A percentile compares a stretch with the other conserved stretches of the same genome.
Evolutionary conservation across 2,888 invertebrate species (phyloP).

Genomic region (Drosophila merina): DNA sequence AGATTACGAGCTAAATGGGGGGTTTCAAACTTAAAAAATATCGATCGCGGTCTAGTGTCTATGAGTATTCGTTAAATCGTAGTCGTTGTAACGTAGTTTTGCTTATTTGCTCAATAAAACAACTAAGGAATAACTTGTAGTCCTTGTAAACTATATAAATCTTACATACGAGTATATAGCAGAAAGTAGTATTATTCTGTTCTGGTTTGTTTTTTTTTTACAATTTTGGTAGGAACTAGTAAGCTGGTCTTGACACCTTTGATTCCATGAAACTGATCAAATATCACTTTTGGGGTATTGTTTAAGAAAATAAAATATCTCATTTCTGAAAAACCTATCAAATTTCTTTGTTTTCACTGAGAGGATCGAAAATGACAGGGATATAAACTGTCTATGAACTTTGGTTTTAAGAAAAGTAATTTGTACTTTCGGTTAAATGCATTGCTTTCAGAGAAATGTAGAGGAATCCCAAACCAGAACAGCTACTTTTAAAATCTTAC

Average conservation of each 20-base stretch:
- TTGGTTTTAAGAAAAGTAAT: neutral
- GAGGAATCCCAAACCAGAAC: slow-evolving; percentile 1
- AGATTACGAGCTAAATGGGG: slow-evolving; percentile 21
- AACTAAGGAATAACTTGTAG: slow-evolving; percentile 5
- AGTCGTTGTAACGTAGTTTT: slow-evolving; percentile 10
- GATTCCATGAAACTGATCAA: slow-evolving; percentile 1
- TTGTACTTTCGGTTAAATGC: neutral
- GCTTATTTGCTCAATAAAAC: slow-evolving; percentile 28
- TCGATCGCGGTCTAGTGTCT: slow-evolving; percentile 52
- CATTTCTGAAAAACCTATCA: neutral
- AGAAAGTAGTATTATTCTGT: neutral
- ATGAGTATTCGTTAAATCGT: slow-evolving; percentile 64
- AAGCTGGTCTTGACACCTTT: neutral
- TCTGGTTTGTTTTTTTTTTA: neutral
- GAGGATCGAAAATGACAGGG: neutral
- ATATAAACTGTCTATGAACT: neutral
- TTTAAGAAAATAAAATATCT: slow-evolving; percentile 1
- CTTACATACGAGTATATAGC: neutral
- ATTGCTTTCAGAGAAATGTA: neutral
- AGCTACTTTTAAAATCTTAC: neutral
- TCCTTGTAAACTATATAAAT: slow-evolving; percentile 2
- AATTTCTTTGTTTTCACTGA: neutral
- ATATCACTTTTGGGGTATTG: neutral
- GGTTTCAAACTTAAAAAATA: slow-evolving; percentile 25
- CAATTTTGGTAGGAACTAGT: neutral